Conservation (phyloP, 30 jellyfish, hydroid and myxozoan genomes). For the Calvadosia cruxmelitensis region DNA sequence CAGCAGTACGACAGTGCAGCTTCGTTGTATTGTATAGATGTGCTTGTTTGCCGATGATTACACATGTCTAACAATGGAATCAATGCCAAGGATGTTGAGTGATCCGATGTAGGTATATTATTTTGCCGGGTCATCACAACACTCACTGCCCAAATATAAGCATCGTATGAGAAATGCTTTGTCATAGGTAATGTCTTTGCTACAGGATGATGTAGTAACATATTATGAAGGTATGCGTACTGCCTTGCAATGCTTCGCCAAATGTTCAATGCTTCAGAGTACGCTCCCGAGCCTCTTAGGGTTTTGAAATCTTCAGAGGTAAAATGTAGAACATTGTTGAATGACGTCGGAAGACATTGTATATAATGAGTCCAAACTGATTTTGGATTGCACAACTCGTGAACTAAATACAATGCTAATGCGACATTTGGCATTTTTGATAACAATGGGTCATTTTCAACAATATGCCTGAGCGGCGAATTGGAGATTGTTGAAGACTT, state of each 20-base stretch:
- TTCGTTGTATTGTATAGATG: slow-evolving; percentile 26
- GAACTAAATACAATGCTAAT: slow-evolving; percentile 23
- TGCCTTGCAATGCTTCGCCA: slow-evolving; percentile 41
- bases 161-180: slow-evolving; percentile 18
- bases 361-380: slow-evolving; percentile 47
- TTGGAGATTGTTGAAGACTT: slow-evolving; percentile 11
- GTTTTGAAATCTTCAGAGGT: slow-evolving; percentile 15
- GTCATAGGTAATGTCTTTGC: slow-evolving; percentile 28
- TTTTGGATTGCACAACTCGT: slow-evolving; percentile 14
- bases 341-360: slow-evolving; percentile 22
- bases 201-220: slow-evolving; percentile 26
- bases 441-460: slow-evolving; percentile 32
- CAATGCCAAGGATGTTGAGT: slow-evolving; percentile 14
- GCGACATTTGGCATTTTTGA: slow-evolving; percentile 58
- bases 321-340: slow-evolving; percentile 30
- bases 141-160: slow-evolving; percentile 56
- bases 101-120: slow-evolving; percentile 20
- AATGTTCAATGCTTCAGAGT: slow-evolving; percentile 25
- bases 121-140: slow-evolving; percentile 52
- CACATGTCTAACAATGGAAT: slow-evolving; percentile 51
- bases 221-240: slow-evolving; percentile 33
- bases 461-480: slow-evolving; percentile 12
- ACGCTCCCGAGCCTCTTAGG: slow-evolving; percentile 22
- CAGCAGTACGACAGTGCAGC: slow-evolving; percentile 22
- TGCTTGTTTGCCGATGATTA: slow-evolving; percentile 27